Evolutionary conservation across 2,113 vertebrate genomes (phyloP).

Genomic region (Bubo scandiacus): DNA sequence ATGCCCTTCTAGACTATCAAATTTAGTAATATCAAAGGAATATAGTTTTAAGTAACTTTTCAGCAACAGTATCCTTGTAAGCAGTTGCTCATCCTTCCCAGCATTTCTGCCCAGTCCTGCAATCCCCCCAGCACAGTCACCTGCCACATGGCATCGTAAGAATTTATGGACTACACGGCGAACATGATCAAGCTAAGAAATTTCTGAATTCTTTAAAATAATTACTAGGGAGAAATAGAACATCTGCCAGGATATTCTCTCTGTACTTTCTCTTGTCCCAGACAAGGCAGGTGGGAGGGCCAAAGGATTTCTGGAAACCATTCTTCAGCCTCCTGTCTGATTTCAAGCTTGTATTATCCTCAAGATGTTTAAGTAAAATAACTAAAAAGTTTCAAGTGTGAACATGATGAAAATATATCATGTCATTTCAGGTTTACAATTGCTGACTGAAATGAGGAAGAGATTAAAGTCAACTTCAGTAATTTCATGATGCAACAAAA

Average conservation of each 20-base stretch:
- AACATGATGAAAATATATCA: neutral
- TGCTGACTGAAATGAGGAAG: neutral
- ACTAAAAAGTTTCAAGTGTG: neutral
- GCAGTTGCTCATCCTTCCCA: neutral
- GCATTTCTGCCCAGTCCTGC: neutral
- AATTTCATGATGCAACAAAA: slow-evolving; percentile 6
- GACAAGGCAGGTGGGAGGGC: neutral
- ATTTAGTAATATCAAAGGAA: neutral
- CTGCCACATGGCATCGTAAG: neutral
- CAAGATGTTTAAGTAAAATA: neutral
- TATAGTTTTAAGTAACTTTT: neutral
- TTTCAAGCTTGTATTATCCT: neutral
- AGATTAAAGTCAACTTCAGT: neutral
- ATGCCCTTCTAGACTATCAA: neutral
- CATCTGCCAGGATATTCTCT: neutral
- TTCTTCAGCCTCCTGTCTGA: neutral
- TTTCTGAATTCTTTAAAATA: neutral
- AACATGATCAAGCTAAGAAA: neutral
- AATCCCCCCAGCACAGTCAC: neutral
- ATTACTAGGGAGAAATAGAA: neutral
- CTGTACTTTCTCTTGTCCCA: neutral
- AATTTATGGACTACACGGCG: neutral
- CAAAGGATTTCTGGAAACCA: neutral
- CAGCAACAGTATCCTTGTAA: neutral
- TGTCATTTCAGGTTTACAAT: neutral